Evolutionary conservation across 2,797 vertebrate species (phyloP), one percentile per base, ranked within the genome.

Genomic region (Syndactyla subalaris): DNA sequence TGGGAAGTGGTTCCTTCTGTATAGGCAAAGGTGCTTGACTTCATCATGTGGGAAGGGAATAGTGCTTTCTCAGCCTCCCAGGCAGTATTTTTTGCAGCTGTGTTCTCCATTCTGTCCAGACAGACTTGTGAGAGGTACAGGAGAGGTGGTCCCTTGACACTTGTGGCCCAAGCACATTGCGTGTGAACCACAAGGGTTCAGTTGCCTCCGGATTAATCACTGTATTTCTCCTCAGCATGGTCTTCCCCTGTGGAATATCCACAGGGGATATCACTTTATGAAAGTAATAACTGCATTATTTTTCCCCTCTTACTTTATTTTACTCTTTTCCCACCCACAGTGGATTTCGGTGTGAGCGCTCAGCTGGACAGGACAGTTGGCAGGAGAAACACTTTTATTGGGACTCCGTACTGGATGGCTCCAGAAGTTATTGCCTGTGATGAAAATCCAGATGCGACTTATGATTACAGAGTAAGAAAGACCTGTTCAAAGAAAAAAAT

Each of bases 361-460:
- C 99, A 99, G 98, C 98, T 99, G 96, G 99, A 99, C 97, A 98
- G 99, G 63, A 99, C 99, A 0, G 99, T 99, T 12, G 99, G 99
- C 29, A 98, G 99, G 54, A 99, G 99, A 95, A 99, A 99, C 96
- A 99, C 99, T 18, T 99, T 99, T 96, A 99, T 99, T 68, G 99
- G 99, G 85, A 99, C 99, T 8, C 99, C 99, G 0, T 99, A 99
- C 88, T 99, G 99, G 99, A 99, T 99, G 99, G 99, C 99, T 55
- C 99, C 99, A 3, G 99, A 99, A 97, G 99, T 99, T 97, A 99
- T 99, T 20, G 99, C 99, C 77, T 99, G 99, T 61, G 99, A 99
- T 21, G 99, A 99, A 97, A 99, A 99, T 97, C 99, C 99, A 21
- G 99, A 99, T 54, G 99, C 99, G 52, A 99, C 99, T 3, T 99